phyloP scores from a whole-genome alignment of 2,113 vertebrate species.

The Tretioscincus oriximinensis region DNA sequence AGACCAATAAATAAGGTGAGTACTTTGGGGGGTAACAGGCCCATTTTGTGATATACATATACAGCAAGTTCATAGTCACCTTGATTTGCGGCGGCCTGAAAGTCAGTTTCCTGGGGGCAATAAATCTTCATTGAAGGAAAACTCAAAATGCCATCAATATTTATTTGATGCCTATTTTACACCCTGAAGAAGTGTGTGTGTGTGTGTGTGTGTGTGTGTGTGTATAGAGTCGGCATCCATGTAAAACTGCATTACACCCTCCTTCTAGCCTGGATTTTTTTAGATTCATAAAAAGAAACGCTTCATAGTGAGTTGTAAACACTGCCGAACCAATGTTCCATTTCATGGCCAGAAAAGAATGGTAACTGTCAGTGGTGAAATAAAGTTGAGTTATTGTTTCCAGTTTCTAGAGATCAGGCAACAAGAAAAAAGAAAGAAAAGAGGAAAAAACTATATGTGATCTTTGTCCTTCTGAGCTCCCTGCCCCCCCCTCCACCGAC shows the following conservation, averaged over 20 bases:
- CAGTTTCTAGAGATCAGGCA: constrained; percentile 85
- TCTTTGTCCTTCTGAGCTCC: constrained; percentile 76
- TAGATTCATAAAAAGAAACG: constrained; percentile 55
- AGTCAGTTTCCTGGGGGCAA: constrained; percentile 82
- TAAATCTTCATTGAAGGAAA: constrained; percentile 84
- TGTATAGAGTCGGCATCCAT: constrained; percentile 55
- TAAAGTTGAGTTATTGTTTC: constrained; percentile 92
- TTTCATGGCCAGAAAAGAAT: constrained; percentile 77
- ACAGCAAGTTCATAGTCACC: constrained; percentile 82
- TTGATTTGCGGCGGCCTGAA: constrained; percentile 89
- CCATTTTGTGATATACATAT: constrained; percentile 76
- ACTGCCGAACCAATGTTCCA: constrained; percentile 74
- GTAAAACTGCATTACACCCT: constrained; percentile 53
- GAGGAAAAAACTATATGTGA: constrained; percentile 71
- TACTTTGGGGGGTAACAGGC: constrained; percentile 85
- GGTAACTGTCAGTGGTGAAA: constrained; percentile 83
- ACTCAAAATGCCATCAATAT: constrained; percentile 70
- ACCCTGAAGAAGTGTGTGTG: constrained; percentile 26
- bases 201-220: no score
- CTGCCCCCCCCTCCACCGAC: constrained; percentile 78
- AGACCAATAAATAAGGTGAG: constrained; percentile 93
- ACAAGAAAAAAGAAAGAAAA: constrained; percentile 72
- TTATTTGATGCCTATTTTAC: constrained; percentile 71
- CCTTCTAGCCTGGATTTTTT: constrained; percentile 31
- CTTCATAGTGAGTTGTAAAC: constrained; percentile 76